Conservation (phyloP, 2,888 invertebrate species). For the Dione vanillae region DNA sequence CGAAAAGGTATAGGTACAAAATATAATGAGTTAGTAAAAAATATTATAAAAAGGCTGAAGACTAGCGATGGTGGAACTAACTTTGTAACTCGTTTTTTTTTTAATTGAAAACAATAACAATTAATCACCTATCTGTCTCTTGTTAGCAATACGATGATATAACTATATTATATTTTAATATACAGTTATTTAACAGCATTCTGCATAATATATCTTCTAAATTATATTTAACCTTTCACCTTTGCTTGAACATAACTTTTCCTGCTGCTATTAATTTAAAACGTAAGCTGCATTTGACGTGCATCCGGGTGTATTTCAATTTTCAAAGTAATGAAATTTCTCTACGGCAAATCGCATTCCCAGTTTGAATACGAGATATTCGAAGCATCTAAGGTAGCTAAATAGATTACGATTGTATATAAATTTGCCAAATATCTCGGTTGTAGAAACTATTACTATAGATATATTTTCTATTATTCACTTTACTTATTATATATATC, state of each 20-base stretch:
- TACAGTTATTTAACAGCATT: background rate
- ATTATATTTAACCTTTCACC: slow-evolving; percentile 11
- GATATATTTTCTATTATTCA: background rate
- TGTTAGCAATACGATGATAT: background rate
- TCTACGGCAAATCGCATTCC: slow-evolving; percentile 22
- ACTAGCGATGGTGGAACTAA: too few species aligned
- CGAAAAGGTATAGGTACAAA: too few species aligned
- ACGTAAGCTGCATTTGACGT: slow-evolving; percentile 23
- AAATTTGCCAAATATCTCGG: background rate
- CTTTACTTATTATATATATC: background rate
- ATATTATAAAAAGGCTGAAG: too few species aligned
- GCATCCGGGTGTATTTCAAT: slow-evolving; percentile 12
- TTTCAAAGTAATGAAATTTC: slow-evolving; percentile 24
- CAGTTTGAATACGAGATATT: slow-evolving; percentile 11
- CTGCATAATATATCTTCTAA: slow-evolving; percentile 2
- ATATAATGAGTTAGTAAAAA: too few species aligned
- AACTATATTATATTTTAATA: background rate
- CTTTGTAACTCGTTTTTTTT: background rate
- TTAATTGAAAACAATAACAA: background rate
- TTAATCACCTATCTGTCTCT: background rate
- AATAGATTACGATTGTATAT: slow-evolving; percentile 1
- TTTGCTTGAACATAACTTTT: slow-evolving; percentile 11
- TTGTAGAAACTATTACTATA: background rate
- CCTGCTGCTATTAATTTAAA: slow-evolving; percentile 12
- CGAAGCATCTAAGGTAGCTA: slow-evolving; percentile 1